Conservation (phyloP, 53 echinoderm and acorn worm species). For the Mesocentrotus franciscanus region DNA sequence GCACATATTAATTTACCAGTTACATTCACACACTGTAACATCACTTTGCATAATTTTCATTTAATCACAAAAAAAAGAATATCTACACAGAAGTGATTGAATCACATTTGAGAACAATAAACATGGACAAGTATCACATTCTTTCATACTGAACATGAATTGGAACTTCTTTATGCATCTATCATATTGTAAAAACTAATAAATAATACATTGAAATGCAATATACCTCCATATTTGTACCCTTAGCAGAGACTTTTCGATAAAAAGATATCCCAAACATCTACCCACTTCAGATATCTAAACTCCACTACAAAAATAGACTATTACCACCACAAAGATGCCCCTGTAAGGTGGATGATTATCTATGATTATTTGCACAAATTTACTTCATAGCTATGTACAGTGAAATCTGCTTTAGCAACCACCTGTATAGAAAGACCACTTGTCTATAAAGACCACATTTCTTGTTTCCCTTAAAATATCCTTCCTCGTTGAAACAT, state of each 20-base stretch:
- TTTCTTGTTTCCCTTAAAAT: too few species aligned
- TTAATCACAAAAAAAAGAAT: background rate
- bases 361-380: background rate
- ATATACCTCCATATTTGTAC: background rate
- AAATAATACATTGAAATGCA: slow-evolving; percentile 12
- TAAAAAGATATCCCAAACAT: background rate
- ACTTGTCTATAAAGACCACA: too few species aligned
- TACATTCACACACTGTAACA: slow-evolving; percentile 26
- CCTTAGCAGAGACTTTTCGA: background rate
- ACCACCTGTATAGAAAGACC: too few species aligned
- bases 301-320: slow-evolving; percentile 1
- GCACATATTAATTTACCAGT: background rate
- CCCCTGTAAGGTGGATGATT: background rate
- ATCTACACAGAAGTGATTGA: slow-evolving; percentile 27
- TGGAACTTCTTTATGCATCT: background rate
- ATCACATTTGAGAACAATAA: slow-evolving; percentile 12
- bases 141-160: background rate
- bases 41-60: background rate
- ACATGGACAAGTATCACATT: background rate
- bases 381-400: background rate
- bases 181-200: background rate
- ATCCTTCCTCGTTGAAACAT: too few species aligned
- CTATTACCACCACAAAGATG: background rate
- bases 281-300: background rate
- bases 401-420: too few species aligned